Evolutionary conservation across 2,888 invertebrate species (phyloP).

Genomic region (Odontocerum albicorne): DNA sequence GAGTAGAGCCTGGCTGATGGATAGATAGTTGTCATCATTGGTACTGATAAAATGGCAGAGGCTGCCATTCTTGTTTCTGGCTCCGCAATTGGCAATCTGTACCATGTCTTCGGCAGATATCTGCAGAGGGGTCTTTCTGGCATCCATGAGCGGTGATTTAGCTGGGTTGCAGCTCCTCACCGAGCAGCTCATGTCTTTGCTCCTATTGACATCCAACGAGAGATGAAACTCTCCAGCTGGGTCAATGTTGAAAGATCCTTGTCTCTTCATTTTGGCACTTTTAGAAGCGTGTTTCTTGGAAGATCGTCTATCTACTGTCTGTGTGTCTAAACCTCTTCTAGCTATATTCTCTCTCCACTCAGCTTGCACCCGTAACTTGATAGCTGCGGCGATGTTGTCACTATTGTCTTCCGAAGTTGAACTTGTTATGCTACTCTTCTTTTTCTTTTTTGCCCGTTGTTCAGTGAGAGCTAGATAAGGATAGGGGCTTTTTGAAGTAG

Average conservation of each 20-base stretch:
- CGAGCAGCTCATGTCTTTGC: constrained; percentile 24
- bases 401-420: constrained; percentile 34
- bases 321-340: constrained; percentile 23
- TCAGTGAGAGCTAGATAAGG: constrained; percentile 29
- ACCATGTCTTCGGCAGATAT: constrained; percentile 55
- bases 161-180: constrained; percentile 34
- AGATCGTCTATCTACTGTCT: constrained; percentile 30
- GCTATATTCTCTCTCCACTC: constrained; percentile 31
- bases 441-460: constrained; percentile 15
- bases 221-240: constrained; percentile 28
- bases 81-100: constrained; percentile 51
- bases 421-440: constrained; percentile 29
- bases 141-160: constrained; percentile 44
- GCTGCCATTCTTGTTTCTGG: constrained; percentile 48
- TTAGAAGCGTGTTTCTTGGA: constrained; percentile 25
- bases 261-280: constrained; percentile 31
- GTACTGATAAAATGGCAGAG: constrained; percentile 47
- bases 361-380: constrained; percentile 26
- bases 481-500: constrained; percentile 17
- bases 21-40: constrained; percentile 29
- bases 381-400: constrained; percentile 26
- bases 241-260: constrained; percentile 36
- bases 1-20: constrained; percentile 31
- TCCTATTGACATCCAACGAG: constrained; percentile 21
- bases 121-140: constrained; percentile 47